Percentiles rank a stretch among this genome's conserved stretches.
phyloP scores from a whole-genome alignment of 1,140 invertebrate species.

The Heliconius nattereri region DNA sequence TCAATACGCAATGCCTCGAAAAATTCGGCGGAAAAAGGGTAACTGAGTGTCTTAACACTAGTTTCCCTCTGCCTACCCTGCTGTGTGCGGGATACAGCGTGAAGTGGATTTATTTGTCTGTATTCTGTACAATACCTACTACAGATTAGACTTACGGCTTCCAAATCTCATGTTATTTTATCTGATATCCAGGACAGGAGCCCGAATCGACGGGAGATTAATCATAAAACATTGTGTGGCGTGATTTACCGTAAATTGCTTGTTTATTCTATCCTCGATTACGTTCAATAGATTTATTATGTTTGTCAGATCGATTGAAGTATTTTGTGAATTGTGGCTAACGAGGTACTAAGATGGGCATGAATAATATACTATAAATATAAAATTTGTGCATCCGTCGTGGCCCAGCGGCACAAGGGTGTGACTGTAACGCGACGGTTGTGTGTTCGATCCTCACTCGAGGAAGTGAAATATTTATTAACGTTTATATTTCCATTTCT shows the following conservation, averaged over 20 bases:
- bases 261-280: slow-evolving; percentile 40
- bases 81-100: too few relatives aligned
- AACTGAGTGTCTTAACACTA: too few relatives aligned
- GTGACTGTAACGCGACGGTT: too few relatives aligned
- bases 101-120: neutral
- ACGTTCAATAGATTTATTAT: slow-evolving; percentile 37
- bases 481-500: too few relatives aligned
- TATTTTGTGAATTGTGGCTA: slow-evolving; percentile 27
- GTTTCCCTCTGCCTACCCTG: too few relatives aligned
- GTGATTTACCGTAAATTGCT: slow-evolving; percentile 32
- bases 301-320: slow-evolving; percentile 28
- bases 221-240: slow-evolving; percentile 36
- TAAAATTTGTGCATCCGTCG: too few relatives aligned
- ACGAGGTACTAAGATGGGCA: slow-evolving; percentile 19
- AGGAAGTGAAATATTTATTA: too few relatives aligned
- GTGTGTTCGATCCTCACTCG: too few relatives aligned
- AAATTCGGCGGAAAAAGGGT: too few relatives aligned
- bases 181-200: slow-evolving; percentile 38
- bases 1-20: too few relatives aligned
- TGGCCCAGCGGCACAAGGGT: too few relatives aligned
- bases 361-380: slow-evolving; percentile 2
- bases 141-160: slow-evolving; percentile 49
- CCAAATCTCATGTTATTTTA: slow-evolving; percentile 48
- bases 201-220: slow-evolving; percentile 23
- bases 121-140: slow-evolving; percentile 27